Conservation (phyloP, 2,888 invertebrate species). For the Mesorhabditis spiculigera region DNA sequence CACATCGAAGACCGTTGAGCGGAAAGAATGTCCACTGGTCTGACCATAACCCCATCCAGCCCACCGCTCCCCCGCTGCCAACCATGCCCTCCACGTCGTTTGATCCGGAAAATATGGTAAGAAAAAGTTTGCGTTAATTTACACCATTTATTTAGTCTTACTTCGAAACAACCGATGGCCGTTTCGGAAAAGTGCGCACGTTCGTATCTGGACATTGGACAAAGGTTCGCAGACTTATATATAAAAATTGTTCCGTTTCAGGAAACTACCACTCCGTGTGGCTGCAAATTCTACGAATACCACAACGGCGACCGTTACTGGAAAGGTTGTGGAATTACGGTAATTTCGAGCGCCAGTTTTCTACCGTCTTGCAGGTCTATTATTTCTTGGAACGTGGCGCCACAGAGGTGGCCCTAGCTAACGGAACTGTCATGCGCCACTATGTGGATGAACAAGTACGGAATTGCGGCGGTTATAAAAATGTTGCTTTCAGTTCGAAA, state of each 20-base stretch:
- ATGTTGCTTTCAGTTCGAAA: background rate
- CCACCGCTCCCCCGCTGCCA: background rate
- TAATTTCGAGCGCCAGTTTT: background rate
- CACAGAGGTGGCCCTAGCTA: background rate
- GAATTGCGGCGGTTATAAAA: background rate
- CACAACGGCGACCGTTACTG: background rate
- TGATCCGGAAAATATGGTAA: no score
- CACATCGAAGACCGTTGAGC: background rate
- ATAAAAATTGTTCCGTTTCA: background rate
- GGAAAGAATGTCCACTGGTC: conserved; percentile 4
- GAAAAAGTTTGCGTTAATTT: no score
- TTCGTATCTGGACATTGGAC: background rate
- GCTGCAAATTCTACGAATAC: background rate
- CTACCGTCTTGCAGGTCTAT: background rate
- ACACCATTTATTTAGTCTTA: background rate
- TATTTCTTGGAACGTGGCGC: background rate
- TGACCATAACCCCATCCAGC: background rate
- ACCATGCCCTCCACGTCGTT: background rate
- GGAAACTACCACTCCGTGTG: background rate
- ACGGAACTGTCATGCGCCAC: background rate
- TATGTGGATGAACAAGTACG: background rate
- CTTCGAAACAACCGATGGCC: background rate
- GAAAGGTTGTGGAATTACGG: background rate
- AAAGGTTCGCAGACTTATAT: background rate
- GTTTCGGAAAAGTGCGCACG: background rate